A percentile compares a stretch with the other conserved stretches of the same genome.
phyloP scores from a whole-genome alignment of 2,888 invertebrate species.

The Bellardia pandia region DNA sequence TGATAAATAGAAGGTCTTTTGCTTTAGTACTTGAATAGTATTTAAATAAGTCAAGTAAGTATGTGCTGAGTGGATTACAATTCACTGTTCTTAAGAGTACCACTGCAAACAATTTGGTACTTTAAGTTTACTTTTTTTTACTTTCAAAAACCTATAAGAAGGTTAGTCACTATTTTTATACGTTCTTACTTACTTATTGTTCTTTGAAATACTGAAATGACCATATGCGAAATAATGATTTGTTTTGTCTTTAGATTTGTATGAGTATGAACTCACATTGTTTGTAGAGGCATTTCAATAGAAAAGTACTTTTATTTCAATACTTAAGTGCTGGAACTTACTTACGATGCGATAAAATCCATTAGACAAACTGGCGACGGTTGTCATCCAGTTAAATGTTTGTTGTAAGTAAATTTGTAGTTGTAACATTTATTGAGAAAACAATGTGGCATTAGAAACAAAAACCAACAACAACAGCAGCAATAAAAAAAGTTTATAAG shows the following conservation, averaged over 20 bases:
- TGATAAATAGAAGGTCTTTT: not conserved
- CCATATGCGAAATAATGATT: slow-evolving; percentile 33
- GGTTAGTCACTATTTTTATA: slow-evolving; percentile 9
- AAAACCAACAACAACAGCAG: not conserved
- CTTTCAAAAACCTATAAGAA: slow-evolving; percentile 36
- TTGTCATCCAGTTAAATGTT: slow-evolving; percentile 2
- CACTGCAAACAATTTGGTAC: slow-evolving; percentile 16
- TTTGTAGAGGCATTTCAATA: slow-evolving; percentile 4
- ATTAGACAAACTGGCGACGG: slow-evolving; percentile 62
- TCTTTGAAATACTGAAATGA: slow-evolving; percentile 13
- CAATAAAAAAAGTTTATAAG: not conserved
- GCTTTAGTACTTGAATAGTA: slow-evolving; percentile 7
- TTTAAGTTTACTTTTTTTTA: slow-evolving; percentile 24
- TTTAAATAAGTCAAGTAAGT: slow-evolving; percentile 9
- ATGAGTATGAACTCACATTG: not conserved
- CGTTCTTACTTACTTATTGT: not conserved
- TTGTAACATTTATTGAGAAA: slow-evolving; percentile 33
- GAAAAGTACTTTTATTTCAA: slow-evolving; percentile 37
- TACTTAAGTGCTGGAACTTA: slow-evolving; percentile 22
- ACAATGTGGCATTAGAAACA: slow-evolving; percentile 35
- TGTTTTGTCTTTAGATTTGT: not conserved
- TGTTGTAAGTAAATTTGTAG: slow-evolving; percentile 27
- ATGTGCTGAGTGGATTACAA: slow-evolving; percentile 10
- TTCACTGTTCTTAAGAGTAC: not conserved
- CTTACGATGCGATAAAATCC: slow-evolving; percentile 41